Conservation (phyloP, 2,113 vertebrate species). For the Scomber japonicus region DNA sequence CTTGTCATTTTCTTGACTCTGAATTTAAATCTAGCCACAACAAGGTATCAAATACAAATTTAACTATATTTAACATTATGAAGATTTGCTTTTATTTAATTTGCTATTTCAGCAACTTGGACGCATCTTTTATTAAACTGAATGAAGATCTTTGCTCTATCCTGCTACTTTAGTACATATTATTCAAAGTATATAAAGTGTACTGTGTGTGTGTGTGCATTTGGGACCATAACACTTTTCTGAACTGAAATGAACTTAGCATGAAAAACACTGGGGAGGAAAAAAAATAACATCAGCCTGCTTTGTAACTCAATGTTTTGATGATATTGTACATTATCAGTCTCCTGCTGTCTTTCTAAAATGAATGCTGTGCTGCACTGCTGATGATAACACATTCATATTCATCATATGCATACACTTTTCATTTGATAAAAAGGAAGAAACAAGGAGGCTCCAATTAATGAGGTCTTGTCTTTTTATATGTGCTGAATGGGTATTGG, state of each 20-base stretch:
- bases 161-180: background rate
- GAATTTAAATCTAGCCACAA: no score
- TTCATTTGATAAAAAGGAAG: slow-evolving; percentile 14
- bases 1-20: background rate
- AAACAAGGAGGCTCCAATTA: background rate
- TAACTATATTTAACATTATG: no score
- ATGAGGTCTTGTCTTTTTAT: background rate
- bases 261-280: background rate
- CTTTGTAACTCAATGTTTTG: background rate
- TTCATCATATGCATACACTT: background rate
- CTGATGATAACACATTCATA: slow-evolving; percentile 24
- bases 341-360: background rate
- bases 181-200: background rate
- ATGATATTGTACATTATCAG: slow-evolving; percentile 25
- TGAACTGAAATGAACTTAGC: slow-evolving; percentile 21
- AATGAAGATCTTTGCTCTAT: background rate
- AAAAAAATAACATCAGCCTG: background rate
- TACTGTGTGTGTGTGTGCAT: background rate
- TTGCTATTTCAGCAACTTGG: no score
- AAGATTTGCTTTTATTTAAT: no score
- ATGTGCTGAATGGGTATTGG: background rate
- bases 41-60: no score
- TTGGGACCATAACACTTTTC: background rate
- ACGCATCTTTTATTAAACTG: background rate
- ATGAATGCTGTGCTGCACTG: slow-evolving; percentile 3